A percentile compares a stretch with the other conserved stretches of the same genome.
phyloP scores from a whole-genome alignment of 2,797 vertebrate genomes.

The Acanthurus tractus region DNA sequence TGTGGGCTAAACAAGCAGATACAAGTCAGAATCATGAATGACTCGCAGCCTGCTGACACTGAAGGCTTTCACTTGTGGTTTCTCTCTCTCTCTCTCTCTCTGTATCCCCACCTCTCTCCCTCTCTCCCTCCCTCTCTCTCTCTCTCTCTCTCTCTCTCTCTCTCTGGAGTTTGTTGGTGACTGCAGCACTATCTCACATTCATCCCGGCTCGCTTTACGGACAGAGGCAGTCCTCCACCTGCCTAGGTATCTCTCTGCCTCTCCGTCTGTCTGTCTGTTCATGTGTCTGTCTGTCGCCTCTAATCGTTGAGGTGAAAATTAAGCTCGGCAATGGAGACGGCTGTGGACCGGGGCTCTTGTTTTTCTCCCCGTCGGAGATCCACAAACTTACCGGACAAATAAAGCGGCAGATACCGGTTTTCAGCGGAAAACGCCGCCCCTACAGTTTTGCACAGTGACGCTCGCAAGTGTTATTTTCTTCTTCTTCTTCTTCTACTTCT shows the following conservation, averaged over 20 bases:
- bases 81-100: constrained; percentile 9
- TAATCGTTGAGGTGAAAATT: constrained; percentile 51
- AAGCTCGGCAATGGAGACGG: constrained; percentile 72
- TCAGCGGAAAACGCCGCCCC: constrained; percentile 15
- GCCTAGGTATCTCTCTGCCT: neutral
- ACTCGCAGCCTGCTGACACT: constrained; percentile 29
- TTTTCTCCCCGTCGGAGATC: constrained; percentile 58
- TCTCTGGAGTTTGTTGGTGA: constrained; percentile 57
- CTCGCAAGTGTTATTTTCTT: neutral
- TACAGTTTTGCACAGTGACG: constrained; percentile 25
- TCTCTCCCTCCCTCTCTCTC: neutral
- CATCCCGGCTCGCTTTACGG: constrained; percentile 66
- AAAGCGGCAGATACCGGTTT: constrained; percentile 45
- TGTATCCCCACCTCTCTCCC: too few species aligned
- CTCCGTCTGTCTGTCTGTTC: neutral
- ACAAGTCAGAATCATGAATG: constrained; percentile 19
- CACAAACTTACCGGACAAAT: constrained; percentile 68
- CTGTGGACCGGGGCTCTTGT: constrained; percentile 57
- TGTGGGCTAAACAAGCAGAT: neutral
- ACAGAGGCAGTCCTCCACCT: constrained; percentile 43
- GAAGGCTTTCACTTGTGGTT: constrained; percentile 39
- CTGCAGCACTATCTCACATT: constrained; percentile 67
- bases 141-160: constrained; percentile 28
- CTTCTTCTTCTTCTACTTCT: too few species aligned
- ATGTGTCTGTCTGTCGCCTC: constrained; percentile 18